A percentile compares a stretch with the other conserved stretches of the same genome.
These are phyloP conservation scores for Isurus oxyrinchus DNA, from an alignment of 2,113 vertebrate genomes.

Conservation along the genomic window DNA sequence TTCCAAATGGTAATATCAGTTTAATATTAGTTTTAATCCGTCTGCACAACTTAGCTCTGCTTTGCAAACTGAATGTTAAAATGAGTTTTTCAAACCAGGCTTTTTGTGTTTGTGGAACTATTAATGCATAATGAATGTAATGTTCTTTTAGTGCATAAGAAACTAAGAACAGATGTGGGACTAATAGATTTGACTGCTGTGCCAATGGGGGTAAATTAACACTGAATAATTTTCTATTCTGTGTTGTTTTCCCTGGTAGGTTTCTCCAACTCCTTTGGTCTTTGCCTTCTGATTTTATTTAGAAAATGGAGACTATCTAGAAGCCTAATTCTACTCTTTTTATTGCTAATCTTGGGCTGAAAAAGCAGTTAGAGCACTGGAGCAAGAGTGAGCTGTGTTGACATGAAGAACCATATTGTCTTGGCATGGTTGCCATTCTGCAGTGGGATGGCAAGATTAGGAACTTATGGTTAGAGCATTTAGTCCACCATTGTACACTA, in stretches of 20 bases:
- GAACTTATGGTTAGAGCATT: not conserved
- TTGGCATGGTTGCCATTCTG: not conserved
- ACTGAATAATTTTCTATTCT: not conserved
- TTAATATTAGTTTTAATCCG: not conserved
- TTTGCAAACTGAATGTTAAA: not conserved
- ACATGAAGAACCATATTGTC: not conserved
- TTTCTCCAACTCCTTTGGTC: not conserved
- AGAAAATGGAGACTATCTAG: not conserved
- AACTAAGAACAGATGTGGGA: not conserved
- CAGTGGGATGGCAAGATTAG: not conserved
- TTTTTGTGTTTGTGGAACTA: not conserved
- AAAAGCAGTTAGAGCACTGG: not conserved
- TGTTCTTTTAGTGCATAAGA: not conserved
- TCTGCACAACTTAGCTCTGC: not conserved
- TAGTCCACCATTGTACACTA: not conserved
- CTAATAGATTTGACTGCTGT: not conserved
- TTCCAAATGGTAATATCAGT: not conserved
- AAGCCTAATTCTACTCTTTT: not conserved
- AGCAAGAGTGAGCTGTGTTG: not conserved
- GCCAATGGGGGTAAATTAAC: not conserved
- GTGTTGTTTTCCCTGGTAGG: not conserved
- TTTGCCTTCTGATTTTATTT: not conserved
- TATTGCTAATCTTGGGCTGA: not conserved
- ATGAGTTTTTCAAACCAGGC: not conserved
- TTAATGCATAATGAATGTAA: not conserved